Percentiles rank a stretch among this genome's conserved stretches.
phyloP scores from a whole-genome alignment of 2,797 vertebrate genomes.

The Brotula barbata region DNA sequence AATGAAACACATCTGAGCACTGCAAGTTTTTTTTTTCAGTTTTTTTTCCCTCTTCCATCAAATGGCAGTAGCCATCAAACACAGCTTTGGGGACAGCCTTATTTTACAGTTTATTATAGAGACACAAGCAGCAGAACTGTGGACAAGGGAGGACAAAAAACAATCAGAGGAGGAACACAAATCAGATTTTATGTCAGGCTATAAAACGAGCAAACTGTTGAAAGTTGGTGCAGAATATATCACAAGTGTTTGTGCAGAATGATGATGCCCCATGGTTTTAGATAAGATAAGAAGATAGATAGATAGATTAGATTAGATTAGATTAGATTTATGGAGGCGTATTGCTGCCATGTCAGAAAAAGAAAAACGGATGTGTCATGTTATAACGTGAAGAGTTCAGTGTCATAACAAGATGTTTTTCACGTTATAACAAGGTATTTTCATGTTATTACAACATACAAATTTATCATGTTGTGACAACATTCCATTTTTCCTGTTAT shows the following conservation, averaged over 20 bases:
- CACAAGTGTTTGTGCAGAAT: neutral
- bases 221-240: neutral
- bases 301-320: neutral
- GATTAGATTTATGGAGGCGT: neutral
- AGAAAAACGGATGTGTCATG: no score
- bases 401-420: no score
- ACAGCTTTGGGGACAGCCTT: conserved; percentile 2
- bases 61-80: conserved; percentile 7
- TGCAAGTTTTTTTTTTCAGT: neutral
- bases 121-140: neutral
- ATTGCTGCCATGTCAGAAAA: no score
- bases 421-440: no score
- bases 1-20: conserved; percentile 17
- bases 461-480: no score
- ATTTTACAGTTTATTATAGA: conserved; percentile 5
- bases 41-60: conserved; percentile 1
- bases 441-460: no score
- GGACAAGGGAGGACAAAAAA: no score
- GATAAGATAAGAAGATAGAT: no score
- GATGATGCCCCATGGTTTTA: neutral
- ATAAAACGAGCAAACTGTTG: neutral
- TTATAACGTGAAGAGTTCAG: no score
- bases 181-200: neutral
- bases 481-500: no score
- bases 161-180: neutral